Evolutionary conservation across 1,140 invertebrate species (phyloP).

Genomic region (Halictus rubicundus): DNA sequence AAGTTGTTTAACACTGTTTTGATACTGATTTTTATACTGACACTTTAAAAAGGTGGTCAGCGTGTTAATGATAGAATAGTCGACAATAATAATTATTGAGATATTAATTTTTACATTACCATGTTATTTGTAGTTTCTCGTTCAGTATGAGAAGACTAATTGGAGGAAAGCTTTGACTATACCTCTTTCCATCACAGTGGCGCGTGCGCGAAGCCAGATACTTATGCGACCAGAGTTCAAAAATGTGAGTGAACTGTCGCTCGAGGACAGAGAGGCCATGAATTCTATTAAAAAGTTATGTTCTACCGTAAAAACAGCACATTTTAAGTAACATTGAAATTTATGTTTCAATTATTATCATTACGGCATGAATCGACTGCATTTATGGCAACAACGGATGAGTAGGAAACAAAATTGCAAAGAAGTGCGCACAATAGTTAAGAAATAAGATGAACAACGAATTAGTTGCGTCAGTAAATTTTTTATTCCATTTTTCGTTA

Average conservation of each 20-base stretch:
- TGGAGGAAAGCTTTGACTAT: conserved; percentile 64
- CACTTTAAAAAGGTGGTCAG: too few species aligned
- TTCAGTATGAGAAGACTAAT: conserved; percentile 61
- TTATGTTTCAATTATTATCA: too few species aligned
- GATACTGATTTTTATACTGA: too few species aligned
- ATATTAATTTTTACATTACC: neutral
- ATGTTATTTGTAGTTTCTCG: conserved; percentile 61
- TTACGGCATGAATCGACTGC: too few species aligned
- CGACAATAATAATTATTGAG: too few species aligned
- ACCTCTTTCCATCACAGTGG: conserved; percentile 58
- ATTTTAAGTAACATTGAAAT: conserved; percentile 47
- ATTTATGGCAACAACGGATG: too few species aligned
- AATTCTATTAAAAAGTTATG: conserved; percentile 63
- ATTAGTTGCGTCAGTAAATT: too few species aligned
- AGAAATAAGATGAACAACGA: too few species aligned
- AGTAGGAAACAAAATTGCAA: too few species aligned
- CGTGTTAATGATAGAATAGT: too few species aligned
- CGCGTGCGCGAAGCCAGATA: conserved; percentile 63
- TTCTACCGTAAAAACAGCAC: conserved; percentile 42
- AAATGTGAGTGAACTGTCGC: conserved; percentile 56
- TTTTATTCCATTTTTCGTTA: neutral
- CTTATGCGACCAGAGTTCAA: conserved; percentile 68
- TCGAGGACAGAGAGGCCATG: conserved; percentile 63
- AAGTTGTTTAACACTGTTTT: neutral
- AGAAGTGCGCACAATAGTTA: too few species aligned